Percentiles rank a stretch among this genome's conserved stretches.
Conservation (phyloP, 2,113 vertebrate species). For the Lynx canadensis region DNA sequence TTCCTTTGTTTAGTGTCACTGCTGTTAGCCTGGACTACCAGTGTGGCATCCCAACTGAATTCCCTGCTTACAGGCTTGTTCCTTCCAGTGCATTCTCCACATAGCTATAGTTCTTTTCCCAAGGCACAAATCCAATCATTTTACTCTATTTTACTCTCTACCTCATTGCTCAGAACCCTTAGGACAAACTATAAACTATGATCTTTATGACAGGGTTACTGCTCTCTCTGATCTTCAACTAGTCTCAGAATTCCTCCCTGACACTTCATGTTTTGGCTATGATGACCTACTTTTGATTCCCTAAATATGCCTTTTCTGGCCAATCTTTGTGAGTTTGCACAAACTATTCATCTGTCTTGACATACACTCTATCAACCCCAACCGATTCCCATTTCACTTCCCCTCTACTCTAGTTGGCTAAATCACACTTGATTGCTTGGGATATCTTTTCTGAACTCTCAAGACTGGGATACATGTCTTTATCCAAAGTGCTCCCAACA, state of each 20-base stretch:
- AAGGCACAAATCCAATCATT: not conserved
- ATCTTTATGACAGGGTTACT: not conserved
- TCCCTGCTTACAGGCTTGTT: not conserved
- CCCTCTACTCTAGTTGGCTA: not conserved
- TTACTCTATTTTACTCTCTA: not conserved
- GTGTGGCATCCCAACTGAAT: not conserved
- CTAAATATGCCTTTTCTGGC: not conserved
- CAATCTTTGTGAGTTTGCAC: slow-evolving; percentile 32
- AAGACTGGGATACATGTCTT: not conserved
- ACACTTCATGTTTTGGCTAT: not conserved
- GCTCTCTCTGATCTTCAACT: not conserved
- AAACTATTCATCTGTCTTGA: not conserved
- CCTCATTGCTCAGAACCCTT: not conserved
- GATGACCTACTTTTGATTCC: not conserved
- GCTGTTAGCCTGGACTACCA: not conserved
- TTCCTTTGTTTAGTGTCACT: slow-evolving; percentile 10
- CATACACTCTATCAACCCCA: not conserved
- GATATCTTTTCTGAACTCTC: not conserved
- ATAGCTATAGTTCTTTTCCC: not conserved
- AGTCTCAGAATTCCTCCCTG: not conserved
- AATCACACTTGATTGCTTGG: not conserved
- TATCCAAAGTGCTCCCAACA: not conserved
- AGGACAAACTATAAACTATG: not conserved
- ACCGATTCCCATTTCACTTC: not conserved
- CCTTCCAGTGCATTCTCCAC: not conserved